Base-by-base conservation (phyloP, 2,113 vertebrate species). In the Rhabdomys dilectus region DNA sequence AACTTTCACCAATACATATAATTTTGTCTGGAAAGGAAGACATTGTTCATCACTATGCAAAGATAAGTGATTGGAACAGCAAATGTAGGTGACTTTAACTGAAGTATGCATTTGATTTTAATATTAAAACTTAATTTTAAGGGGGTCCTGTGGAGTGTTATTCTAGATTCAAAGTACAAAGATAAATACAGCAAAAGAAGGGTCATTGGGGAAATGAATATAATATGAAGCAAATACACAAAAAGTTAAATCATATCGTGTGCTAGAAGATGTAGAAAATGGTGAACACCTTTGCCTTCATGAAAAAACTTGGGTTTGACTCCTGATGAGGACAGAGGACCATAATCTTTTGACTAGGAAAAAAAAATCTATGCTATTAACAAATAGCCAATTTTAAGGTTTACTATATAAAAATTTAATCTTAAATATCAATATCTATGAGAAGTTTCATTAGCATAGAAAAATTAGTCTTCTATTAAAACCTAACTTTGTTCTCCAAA, bases 301-400 rank as follows among this genome's bases (percentile, higher is more conserved):
- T 93, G 85, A 36, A 2, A 77, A 62, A 91, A 62, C 1, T 62
- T 68, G 66, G 22, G 0, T 58, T 75, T 80, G 48, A 48, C 7
- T 68, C 26, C 70, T 45, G 4, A 75, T 68, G 36, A 72, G 12
- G 31, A 87, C 64, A 56, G 21, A 78, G 29, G 80, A 70, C 1
- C 8, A 76, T 53, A 42, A 85, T 19, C 2, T 77, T 91, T 86
- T 77, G 26, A 66, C 4, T 7, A 82, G 9, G 39, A 92, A 45
- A 64, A 93, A 19, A 24, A 91, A 89, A 80, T 85, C 66, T 13
- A 56, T 56, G 42, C 2, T 84, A 95, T 82, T 89, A 96, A 91
- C 21, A 45, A 62, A 8, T 93, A 29, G 64, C 5, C 9, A 62
- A 84, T 17, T 51, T 94, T 92, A 36, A 92, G 15, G 92, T 66